These are phyloP conservation scores for Platycnemis pennipes DNA, from an alignment of 2,888 invertebrate genomes.

Conservation along the genomic window DNA sequence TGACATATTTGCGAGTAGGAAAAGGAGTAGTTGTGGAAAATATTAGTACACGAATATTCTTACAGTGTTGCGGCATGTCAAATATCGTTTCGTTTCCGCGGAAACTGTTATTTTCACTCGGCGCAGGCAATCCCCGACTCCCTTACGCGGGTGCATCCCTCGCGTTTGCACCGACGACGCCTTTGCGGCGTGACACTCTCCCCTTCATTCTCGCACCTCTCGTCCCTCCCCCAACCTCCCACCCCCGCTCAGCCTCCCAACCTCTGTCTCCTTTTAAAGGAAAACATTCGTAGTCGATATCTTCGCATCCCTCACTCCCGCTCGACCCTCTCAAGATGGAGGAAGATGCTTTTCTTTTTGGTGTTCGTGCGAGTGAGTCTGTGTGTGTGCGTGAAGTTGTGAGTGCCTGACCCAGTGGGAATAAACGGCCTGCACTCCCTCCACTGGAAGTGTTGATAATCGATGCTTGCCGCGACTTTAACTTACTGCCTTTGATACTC, in stretches of 20 bases:
- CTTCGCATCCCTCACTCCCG: background rate
- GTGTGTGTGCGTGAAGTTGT: background rate
- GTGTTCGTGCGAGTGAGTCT: background rate
- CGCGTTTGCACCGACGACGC: background rate
- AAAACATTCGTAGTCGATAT: conserved; percentile 5
- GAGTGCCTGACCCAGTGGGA: conserved; percentile 53
- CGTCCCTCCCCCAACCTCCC: background rate
- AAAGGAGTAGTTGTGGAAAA: no score
- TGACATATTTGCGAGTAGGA: no score
- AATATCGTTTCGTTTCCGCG: no score
- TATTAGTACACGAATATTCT: no score
- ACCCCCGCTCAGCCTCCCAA: background rate
- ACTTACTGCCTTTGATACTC: conserved; percentile 64
- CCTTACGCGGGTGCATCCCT: no score
- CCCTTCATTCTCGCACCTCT: background rate
- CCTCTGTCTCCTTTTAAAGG: conserved; percentile 1
- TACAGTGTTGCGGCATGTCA: no score
- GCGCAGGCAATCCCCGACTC: no score
- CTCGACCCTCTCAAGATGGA: background rate
- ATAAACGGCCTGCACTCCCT: background rate
- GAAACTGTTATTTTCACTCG: no score
- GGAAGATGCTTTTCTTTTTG: conserved; percentile 34
- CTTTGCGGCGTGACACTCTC: background rate
- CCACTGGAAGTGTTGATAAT: conserved; percentile 51
- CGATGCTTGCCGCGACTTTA: conserved; percentile 27